Base-by-base conservation (phyloP, 2,113 vertebrate species). In the Scalopus aquaticus region DNA sequence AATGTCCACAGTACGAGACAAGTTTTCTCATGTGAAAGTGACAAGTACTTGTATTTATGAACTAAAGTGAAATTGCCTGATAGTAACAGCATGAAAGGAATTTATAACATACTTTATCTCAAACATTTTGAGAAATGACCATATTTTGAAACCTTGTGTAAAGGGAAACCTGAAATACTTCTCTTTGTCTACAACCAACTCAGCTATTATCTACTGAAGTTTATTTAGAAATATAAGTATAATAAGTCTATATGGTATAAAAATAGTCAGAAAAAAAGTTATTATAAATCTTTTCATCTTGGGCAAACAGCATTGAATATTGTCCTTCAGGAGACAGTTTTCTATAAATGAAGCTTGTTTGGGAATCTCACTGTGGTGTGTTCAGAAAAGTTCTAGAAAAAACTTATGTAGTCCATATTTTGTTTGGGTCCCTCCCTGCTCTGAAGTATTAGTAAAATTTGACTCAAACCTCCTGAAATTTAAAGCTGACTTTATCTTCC, bases 1-100 rank as follows among this genome's bases (percentile, higher is more conserved):
- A 87, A 30, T 69, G 42, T 76, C 35, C 64, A 49, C 93, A 93
- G 83, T 86, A 93, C 19, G 84, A 93, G 67, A 90, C 46, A 37
- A 46, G 72, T 84, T 93, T 93, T 67, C 39, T 5, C 74, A 83
- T 64, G 26, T 64, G 72, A 73, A 80, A 20, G 20, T 88, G 37
- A 22, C 9, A 85, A 81, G 30, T 37, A 70, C 32, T 77, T 73
- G 39, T 81, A 51, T 77, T 90, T 93, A 62, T 90, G 84, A 82
- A 74, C 30, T 74, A 64, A 89, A 64, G 60, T 91, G 62, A 51
- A 35, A 69, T 35, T 67, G 56, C 73, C 67, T 51, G n/a, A 39
- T 49, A 22, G 20, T 64, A 65, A 91, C 5, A 37, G 9, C 62
- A 65, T 32, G 44, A 51, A 88, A 15, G 54, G 19, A 84, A 88